Evolutionary conservation across 1,140 invertebrate genomes (phyloP).

Genomic region (Sitophilus oryzae): DNA sequence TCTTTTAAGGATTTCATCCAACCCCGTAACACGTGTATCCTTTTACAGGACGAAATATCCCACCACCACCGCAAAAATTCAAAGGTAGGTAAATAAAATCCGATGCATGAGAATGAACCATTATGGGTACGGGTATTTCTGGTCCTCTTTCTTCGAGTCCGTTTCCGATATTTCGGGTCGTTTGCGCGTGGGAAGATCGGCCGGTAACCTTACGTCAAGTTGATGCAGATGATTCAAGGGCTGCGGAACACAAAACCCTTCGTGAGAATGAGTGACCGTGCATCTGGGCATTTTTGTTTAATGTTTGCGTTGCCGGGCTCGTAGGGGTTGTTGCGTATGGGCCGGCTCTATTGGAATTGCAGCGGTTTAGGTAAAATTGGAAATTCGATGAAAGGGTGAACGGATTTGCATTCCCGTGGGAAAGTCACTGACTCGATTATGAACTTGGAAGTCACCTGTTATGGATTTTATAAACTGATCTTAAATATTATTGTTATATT

Average conservation of each 20-base stretch:
- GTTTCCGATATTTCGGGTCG: background rate
- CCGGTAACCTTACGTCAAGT: background rate
- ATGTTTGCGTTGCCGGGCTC: too few relatives aligned
- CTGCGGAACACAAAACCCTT: too few relatives aligned
- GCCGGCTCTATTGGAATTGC: background rate
- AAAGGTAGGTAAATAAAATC: background rate
- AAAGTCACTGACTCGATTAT: too few relatives aligned
- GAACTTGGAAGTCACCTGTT: too few relatives aligned
- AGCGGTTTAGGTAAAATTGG: too few relatives aligned
- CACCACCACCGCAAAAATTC: background rate
- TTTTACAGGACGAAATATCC: background rate
- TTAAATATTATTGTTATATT: too few relatives aligned
- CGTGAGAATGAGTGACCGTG: background rate
- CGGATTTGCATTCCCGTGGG: too few relatives aligned
- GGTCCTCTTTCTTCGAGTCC: background rate
- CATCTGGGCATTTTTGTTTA: background rate
- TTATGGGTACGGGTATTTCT: too few relatives aligned
- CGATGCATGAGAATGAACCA: conserved; percentile 1
- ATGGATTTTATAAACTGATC: too few relatives aligned
- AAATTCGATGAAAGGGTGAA: too few relatives aligned
- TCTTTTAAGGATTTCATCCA: too few relatives aligned
- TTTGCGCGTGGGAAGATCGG: background rate
- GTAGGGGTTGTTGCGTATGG: background rate
- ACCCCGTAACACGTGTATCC: too few relatives aligned
- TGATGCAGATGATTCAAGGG: background rate